Evolutionary conservation across 2,888 invertebrate species (phyloP), one percentile per base, ranked within the genome.

Genomic region (Campoplex nolae): DNA sequence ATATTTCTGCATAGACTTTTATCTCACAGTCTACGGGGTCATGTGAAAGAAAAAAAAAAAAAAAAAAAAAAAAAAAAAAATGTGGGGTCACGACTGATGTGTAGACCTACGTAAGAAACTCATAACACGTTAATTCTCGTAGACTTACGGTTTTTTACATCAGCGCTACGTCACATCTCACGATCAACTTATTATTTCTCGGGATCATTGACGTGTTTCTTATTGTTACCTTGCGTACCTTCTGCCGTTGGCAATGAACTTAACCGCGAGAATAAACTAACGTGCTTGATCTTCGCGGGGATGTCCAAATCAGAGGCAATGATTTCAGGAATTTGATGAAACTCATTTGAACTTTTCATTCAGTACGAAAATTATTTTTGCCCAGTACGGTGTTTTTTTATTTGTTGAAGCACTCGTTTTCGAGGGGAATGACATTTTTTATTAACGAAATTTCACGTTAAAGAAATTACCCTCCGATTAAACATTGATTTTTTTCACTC

Each of bases 201-300:
- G 65, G 28, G 70, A 75, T 80, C 75, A 75, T 62, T 58, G 75
- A 23, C 62, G 74, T 38, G 62, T 35, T 80, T 54, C n/a, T 54
- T 23, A 70, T 45, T 28, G 2, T 32, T 51, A 68, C 51, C 68
- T 78, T 38, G 42, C 54, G 28, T 51, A 51, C 58, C 51, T 65
- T 45, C 28, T 65, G 70, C 51, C 70, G 70, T 84, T 81, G 81
- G 51, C 76, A 77, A 67, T 85, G 81, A 81, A 81, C 80, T 76
- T 71, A 18, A 80, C 54, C 62, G 38, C 62, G 38, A 65, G 48
- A 18, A 16, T 11, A n/a, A 48, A 9, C 51, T 75, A n/a, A 11
- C 42, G 23, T 35, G 45, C 9, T 16, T 18, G 9, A 35, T 9
- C 42, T 23, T 18, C 79, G 38, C 48, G 51, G 4, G 51, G 4